phyloP scores from a whole-genome alignment of 2,113 vertebrate species.

The Semnopithecus entellus region DNA sequence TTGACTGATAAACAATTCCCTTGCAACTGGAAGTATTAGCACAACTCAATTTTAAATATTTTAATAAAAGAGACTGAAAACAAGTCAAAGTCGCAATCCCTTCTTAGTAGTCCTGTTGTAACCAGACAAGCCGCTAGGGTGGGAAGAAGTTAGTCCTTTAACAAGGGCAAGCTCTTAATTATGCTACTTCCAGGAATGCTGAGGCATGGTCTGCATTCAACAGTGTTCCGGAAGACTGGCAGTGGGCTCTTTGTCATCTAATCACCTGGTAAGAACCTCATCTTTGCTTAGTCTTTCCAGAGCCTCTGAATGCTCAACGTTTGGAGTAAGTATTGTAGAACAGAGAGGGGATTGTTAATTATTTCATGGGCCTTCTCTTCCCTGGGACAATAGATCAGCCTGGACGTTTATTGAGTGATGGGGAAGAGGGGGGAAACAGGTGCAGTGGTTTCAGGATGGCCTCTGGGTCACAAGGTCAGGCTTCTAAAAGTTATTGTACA shows the following conservation, averaged over 20 bases:
- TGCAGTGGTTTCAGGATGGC: conserved; percentile 62
- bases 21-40: conserved; percentile 10
- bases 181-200: conserved; percentile 47
- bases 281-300: conserved; percentile 66
- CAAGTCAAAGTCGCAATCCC: not conserved
- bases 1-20: not conserved
- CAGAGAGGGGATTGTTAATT: conserved; percentile 70
- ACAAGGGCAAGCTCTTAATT: conserved; percentile 64
- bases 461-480: conserved; percentile 76
- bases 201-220: conserved; percentile 58
- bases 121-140: conserved; percentile 47
- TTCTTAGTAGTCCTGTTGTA: conserved; percentile 49
- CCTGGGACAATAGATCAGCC: conserved; percentile 65
- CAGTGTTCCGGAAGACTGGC: conserved; percentile 49
- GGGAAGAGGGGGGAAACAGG: not conserved
- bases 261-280: conserved; percentile 74
- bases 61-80: conserved; percentile 43
- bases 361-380: conserved; percentile 67
- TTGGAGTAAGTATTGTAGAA: conserved; percentile 67
- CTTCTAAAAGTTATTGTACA: conserved; percentile 75
- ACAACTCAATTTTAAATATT: conserved; percentile 27
- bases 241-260: conserved; percentile 70
- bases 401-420: conserved; percentile 70
- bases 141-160: conserved; percentile 64
- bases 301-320: conserved; percentile 53